Evolutionary conservation across 2,797 vertebrate genomes (phyloP), one percentile per base, ranked within the genome.

Genomic region (Myotis vivesi): DNA sequence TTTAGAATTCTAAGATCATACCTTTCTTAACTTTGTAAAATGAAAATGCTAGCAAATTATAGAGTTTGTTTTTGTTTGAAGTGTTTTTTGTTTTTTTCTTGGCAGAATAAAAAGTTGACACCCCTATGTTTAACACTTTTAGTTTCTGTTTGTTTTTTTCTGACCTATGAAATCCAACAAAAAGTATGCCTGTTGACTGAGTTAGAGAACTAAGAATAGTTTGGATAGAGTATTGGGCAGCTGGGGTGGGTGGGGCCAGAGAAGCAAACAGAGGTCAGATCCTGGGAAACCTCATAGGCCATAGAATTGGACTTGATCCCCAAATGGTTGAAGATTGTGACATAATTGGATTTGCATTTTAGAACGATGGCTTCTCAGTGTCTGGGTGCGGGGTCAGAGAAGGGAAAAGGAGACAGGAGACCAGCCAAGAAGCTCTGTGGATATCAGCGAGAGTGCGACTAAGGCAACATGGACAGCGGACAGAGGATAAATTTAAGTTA

Each of bases 41-140:
- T 85, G 25, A 55, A 94, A 71, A 38, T 55, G 20, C 25, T 49
- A 33, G 33, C 44, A 81, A 77, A 91, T 76, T 46, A 5, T 38
- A 80, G 16, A 57, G 68, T 87, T 94, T 87, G 55, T 59, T 75
- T 92, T 86, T 87, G 36, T 87, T 87, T 87, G n/a, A 85, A 92
- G 36, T 77, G 2, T 8, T 46, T 46, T 8, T 81, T 23, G 28
- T 85, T 94, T 91, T 81, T 53, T 57, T 51, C 30, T 92, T 87
- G 62, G 81, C 68, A 77, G 64, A 76, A 57, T 76, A 51, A 44
- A 83, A 81, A 87, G 33, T 44, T 77, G 49, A 22, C 62, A 87
- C 71, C 20, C 22, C 25, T 41, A 0, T 66, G 22, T 90, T 62
- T 87, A 83, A 79, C 23, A 83, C 4, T 90, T 38, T 92, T 64